phyloP scores from a whole-genome alignment of 2,797 vertebrate species.

The Diceros bicornis region DNA sequence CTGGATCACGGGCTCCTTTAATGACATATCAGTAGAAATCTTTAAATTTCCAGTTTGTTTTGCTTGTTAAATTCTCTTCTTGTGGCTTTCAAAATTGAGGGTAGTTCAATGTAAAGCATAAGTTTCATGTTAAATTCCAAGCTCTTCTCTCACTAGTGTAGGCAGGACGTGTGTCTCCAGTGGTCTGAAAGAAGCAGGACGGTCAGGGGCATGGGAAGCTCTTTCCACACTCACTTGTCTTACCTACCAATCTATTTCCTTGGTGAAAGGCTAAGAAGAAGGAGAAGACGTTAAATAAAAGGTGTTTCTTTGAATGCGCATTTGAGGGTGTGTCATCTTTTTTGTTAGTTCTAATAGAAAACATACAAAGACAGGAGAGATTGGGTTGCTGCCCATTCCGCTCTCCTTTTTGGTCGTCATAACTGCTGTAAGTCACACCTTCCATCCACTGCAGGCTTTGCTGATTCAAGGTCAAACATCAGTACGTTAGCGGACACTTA shows the following conservation, averaged over 20 bases:
- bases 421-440: neutral
- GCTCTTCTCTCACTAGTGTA: neutral
- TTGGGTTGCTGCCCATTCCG: neutral
- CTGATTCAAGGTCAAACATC: neutral
- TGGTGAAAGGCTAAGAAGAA: neutral
- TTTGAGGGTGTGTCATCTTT: neutral
- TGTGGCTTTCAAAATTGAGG: neutral
- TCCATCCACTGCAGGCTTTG: neutral
- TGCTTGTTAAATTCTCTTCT: neutral
- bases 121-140: neutral
- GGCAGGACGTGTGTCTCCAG: neutral
- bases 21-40: neutral
- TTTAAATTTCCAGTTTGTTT: neutral
- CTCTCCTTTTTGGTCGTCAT: neutral
- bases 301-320: neutral
- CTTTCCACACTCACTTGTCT: neutral
- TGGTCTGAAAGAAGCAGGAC: too few species aligned
- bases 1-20: neutral
- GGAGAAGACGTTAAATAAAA: neutral
- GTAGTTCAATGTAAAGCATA: neutral
- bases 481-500: neutral
- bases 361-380: neutral
- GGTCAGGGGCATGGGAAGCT: too few species aligned
- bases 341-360: neutral
- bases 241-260: neutral